Percentiles rank a stretch among this genome's conserved stretches.
Conservation (phyloP, 2,888 invertebrate species). For the Lottia scabra region DNA sequence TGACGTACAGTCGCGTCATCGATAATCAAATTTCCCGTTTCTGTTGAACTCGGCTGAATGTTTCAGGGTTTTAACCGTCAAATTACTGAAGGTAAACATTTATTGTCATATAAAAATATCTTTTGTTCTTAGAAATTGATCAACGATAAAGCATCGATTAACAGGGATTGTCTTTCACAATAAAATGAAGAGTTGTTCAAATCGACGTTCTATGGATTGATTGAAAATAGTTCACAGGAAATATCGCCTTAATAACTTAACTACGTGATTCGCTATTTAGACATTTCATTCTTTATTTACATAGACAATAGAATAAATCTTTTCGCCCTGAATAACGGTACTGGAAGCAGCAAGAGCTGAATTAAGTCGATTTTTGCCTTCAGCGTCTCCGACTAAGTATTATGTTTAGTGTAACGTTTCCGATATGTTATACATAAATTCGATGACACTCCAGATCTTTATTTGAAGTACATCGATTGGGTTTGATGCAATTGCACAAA, state of each 20-base stretch:
- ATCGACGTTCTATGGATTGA: background rate
- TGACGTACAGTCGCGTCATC: conserved; percentile 1
- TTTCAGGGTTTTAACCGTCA: background rate
- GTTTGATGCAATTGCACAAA: too few relatives aligned
- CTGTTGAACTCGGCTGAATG: background rate
- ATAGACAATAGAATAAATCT: conserved; percentile 1
- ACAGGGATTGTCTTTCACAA: background rate
- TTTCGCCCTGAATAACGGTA: too few relatives aligned
- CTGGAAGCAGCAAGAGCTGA: background rate
- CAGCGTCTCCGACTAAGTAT: too few relatives aligned
- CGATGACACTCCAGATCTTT: too few relatives aligned
- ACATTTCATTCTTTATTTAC: background rate
- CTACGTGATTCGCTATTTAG: background rate
- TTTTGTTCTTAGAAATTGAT: conserved; percentile 1
- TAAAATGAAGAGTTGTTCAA: background rate
- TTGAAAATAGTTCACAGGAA: too few relatives aligned
- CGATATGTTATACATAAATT: too few relatives aligned
- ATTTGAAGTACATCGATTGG: too few relatives aligned
- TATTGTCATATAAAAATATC: background rate
- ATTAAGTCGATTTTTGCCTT: background rate
- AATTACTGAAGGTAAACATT: background rate
- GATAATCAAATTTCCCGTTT: conserved; percentile 6
- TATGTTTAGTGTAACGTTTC: too few relatives aligned
- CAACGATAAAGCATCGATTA: background rate
- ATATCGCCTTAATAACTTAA: too few relatives aligned